Evolutionary conservation across 1,140 invertebrate species (phyloP).

Genomic region (Heliconius himera): DNA sequence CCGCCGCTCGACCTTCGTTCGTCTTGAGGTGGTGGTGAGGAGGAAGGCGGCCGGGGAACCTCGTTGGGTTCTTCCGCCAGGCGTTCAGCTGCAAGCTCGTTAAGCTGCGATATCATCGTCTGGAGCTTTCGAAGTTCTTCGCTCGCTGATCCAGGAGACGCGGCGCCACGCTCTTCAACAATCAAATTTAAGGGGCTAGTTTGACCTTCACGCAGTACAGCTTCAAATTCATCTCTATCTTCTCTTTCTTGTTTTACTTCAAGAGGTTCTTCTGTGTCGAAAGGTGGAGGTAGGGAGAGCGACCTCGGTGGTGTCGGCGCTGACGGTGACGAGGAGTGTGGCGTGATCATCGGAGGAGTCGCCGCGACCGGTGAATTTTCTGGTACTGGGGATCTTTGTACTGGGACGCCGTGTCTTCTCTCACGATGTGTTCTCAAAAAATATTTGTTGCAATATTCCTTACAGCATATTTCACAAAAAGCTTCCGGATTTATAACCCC

Average conservation of each 20-base stretch:
- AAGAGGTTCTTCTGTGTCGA: constrained; percentile 74
- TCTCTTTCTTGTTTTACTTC: constrained; percentile 75
- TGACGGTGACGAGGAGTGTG: constrained; percentile 71
- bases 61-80: constrained; percentile 77
- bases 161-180: constrained; percentile 75
- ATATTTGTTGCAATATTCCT: constrained; percentile 97
- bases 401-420: constrained; percentile 88
- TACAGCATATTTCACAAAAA: constrained; percentile 96
- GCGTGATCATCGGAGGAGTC: constrained; percentile 68
- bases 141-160: constrained; percentile 83
- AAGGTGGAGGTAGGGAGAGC: constrained; percentile 84
- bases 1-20: constrained; percentile 76
- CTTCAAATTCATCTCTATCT: constrained; percentile 66
- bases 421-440: constrained; percentile 95
- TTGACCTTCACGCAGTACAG: constrained; percentile 67
- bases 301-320: constrained; percentile 81
- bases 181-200: constrained; percentile 78
- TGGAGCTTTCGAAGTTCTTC: constrained; percentile 94
- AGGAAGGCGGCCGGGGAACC: constrained; percentile 61
- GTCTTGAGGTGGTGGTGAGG: constrained; percentile 67
- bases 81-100: constrained; percentile 86
- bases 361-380: constrained; percentile 83
- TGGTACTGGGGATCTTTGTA: constrained; percentile 83
- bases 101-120: constrained; percentile 95
- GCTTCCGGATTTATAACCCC: constrained; percentile 93